Base-by-base conservation (phyloP, 2,888 invertebrate genomes). In the Diaprepes abbreviatus region DNA sequence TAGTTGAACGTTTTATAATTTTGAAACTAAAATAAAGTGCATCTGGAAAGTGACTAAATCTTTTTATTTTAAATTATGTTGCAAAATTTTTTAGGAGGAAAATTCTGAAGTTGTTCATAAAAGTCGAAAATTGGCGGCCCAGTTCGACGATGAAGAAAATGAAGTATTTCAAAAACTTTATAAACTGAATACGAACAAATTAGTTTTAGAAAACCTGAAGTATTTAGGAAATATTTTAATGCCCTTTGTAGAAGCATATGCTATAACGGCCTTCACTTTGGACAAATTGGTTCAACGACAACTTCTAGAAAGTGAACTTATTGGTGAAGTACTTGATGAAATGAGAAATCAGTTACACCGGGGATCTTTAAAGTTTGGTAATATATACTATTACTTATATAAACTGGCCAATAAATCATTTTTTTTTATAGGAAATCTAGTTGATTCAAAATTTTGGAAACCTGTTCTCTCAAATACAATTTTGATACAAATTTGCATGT, bases 161-260 rank as follows among this genome's bases (percentile, higher is more conserved):
- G 76, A 78, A 60, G 78, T 82, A 1, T 76, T 73, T 4, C 70
- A 73, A 35, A 77, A 81, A 66, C 76, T 79, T 63, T 82, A 81
- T 64, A 75, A 78, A 75, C 68, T 78, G 10, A 79, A 77, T 60
- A 70, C 75, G 4, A 73, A 78, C 16, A 72, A 77, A 70, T 60
- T 71, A 36, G 75, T 77, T n/a, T 72, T 74, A 16, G 79, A 80
- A 36, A 75, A 79, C 70, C 55, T 84, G 50, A 70, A 72, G 50
- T 80, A 76, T 80, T 89, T 78, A 78, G 89, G 80, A 80, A 84
- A 85, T 58, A 86, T 92, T 1, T 79, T 94, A 38, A 88, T 91
- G 45, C 93, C 95, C 0, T 86, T 94, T 59, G 83, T 93, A 55
- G 92, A 93, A 76, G 90, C 92, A 4, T 95, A 95, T 82, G 85